Base-by-base conservation (phyloP, 1,140 invertebrate genomes). In the Chelonus insularis region DNA sequence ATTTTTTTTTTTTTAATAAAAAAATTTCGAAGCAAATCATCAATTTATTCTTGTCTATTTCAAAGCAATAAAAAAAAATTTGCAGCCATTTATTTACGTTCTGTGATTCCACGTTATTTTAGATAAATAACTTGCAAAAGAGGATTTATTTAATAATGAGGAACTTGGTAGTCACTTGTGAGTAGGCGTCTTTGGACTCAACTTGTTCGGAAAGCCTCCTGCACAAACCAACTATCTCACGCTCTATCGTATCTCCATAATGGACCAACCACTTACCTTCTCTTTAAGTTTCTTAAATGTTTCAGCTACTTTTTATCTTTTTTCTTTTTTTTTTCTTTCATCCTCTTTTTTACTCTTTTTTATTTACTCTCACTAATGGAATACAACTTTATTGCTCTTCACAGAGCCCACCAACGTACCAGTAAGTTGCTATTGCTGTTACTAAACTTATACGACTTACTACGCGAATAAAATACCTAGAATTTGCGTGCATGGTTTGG, bases 401-500 rank as follows among this genome's bases (percentile, higher is more conserved):
- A 11, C 36, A n/a, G 7, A 4, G 36, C 12, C 1, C 36, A n/a
- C 36, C 8, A n/a, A 39, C 36, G 12, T n/a, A 8, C 1, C 9
- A 11, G n/a, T 39, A 39, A 11, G n/a, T 4, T 11, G 25, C 12
- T 39, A n/a, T 34, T 34, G 14, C 45, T 20, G 25, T 50, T 50
- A 11, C 21, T 5, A 32, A 9, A 48, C 5, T 21, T 48, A 48
- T n/a, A n/a, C 21, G 45, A 23, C 45, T 21, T 48, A 14, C 8
- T n/a, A 48, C 8, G 4, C 36, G 12, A 39, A 12, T 45, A 16
- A 45, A 16, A 20, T 45, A 45, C 21, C 18, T n/a, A 12, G 47
- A 50, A 50, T 50, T 50, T 29, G 47, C 47, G 47, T 50, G 47
- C 25, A 50, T 11, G 16, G 8, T 14, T 39, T 14, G 36, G 12